Base-by-base conservation (phyloP, 2,797 vertebrate genomes). In the Pangasius krempfi region DNA sequence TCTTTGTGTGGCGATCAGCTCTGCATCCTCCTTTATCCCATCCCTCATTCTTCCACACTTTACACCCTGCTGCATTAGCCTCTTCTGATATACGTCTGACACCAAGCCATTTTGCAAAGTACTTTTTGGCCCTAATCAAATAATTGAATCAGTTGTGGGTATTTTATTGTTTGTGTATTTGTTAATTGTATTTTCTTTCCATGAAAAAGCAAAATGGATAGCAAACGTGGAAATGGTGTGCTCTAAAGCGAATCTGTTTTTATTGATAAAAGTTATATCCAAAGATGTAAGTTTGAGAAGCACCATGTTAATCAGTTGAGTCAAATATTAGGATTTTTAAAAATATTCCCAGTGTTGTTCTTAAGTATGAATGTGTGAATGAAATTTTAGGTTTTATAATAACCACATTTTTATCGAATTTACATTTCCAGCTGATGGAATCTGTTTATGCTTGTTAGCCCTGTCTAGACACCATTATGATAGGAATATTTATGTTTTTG, bases 1-100 rank as follows among this genome's bases (percentile, higher is more conserved):
- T 93, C 92, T 92, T 92, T 91, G 90, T 91, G 89, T 88, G 89
- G 79, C 76, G 79, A 90, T 93, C 87, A 87, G 80, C 89, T 87
- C 85, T 87, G 27, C 37, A 83, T 90, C 54, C 84, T 73, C 70
- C 90, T 89, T 87, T 90, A 91, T 88, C 87, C 86, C 85, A 82
- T 88, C 75, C 78, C 64, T 86, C 87, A 88, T 89, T 86, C 84
- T 79, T 85, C 52, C 87, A 89, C 86, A 89, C 87, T 70, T 88
- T 88, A 89, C 9, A 70, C 70, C 72, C 78, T 81, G 76, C 78
- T 89, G 37, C 89, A 56, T 90, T 85, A 81, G 54, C 58, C 30
- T 78, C 86, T 40, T 22, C 60, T 79, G 44, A 73, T 84, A 79
- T 86, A 81, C 70, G 72, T 85, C 86, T 87, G 80, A 89, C 88